Conservation (phyloP, 2,797 vertebrate genomes). For the Alexandromys oeconomus region DNA sequence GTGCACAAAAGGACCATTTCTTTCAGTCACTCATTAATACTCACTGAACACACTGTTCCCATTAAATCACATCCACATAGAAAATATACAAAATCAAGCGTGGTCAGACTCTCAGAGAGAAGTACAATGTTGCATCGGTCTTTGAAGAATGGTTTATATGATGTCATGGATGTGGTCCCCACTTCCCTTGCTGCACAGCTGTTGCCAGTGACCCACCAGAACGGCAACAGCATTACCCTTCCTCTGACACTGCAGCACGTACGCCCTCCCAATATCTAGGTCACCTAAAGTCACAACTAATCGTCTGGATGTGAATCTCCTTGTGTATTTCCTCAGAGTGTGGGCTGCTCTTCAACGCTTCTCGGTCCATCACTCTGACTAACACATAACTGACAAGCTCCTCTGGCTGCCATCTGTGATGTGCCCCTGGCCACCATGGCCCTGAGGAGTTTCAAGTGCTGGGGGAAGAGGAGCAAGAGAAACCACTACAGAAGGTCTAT, state of each 20-base stretch:
- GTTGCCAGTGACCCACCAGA: neutral
- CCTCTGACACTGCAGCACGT: neutral
- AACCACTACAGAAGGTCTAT: neutral
- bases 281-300: neutral
- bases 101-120: neutral
- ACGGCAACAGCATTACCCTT: neutral
- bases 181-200: neutral
- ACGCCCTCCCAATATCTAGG: neutral
- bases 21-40: neutral
- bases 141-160: neutral
- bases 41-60: neutral
- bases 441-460: neutral
- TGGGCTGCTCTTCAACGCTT: neutral
- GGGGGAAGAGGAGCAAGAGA: neutral
- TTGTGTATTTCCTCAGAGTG: neutral
- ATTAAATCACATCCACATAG: neutral
- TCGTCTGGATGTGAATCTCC: neutral
- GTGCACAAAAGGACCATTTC: neutral
- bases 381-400: neutral
- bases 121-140: neutral
- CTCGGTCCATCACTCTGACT: neutral
- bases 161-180: neutral
- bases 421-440: neutral
- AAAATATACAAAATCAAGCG: neutral
- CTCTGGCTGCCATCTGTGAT: slow-evolving; percentile 21